These are phyloP conservation scores for Leucania comma DNA, from an alignment of 2,888 invertebrate genomes.

Conservation along the genomic window DNA sequence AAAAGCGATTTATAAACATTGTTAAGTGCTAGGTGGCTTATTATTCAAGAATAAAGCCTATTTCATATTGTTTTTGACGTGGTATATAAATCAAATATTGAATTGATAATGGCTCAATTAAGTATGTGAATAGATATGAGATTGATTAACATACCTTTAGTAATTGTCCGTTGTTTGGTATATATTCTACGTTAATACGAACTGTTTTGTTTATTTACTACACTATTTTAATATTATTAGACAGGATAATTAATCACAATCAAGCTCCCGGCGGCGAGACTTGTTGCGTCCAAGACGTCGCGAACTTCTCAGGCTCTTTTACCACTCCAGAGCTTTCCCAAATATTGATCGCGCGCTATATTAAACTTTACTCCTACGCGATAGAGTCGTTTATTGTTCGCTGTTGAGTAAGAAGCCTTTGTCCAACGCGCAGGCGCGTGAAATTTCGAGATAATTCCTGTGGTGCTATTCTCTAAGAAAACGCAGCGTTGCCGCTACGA, in stretches of 20 bases:
- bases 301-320: slow-evolving; percentile 21
- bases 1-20: slow-evolving; percentile 51
- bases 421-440: slow-evolving; percentile 50
- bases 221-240: not conserved
- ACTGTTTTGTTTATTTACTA: slow-evolving; percentile 10
- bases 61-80: slow-evolving; percentile 46
- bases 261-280: slow-evolving; percentile 10
- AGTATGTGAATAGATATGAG: slow-evolving; percentile 48
- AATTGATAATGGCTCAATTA: slow-evolving; percentile 54
- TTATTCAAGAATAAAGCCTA: slow-evolving; percentile 52
- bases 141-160: slow-evolving; percentile 44
- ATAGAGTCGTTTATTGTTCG: slow-evolving; percentile 14
- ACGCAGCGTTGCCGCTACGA: too few relatives aligned
- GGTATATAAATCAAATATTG: slow-evolving; percentile 57
- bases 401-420: slow-evolving; percentile 34
- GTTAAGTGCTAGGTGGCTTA: slow-evolving; percentile 40
- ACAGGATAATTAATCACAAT: slow-evolving; percentile 17
- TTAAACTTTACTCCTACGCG: slow-evolving; percentile 10
- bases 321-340: slow-evolving; percentile 20
- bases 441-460: slow-evolving; percentile 33
- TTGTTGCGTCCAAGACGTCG: slow-evolving; percentile 47
- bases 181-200: not conserved
- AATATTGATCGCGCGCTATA: slow-evolving; percentile 24
- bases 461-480: too few relatives aligned
- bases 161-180: slow-evolving; percentile 21